These are phyloP conservation scores for Bufotes viridis DNA, from an alignment of 2,797 vertebrate species.

Conservation along the genomic window DNA sequence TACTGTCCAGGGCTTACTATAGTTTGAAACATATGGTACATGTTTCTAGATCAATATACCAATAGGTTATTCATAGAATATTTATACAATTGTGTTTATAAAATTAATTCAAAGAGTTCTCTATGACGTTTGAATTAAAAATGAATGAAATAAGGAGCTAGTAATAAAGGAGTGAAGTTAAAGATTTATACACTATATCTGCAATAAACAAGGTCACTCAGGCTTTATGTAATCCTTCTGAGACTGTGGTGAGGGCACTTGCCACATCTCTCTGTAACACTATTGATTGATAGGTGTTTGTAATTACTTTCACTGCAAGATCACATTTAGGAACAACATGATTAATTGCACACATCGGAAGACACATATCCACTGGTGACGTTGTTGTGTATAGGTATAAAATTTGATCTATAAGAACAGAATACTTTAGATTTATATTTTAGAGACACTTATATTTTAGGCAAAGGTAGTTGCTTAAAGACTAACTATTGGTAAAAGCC, in stretches of 20 bases:
- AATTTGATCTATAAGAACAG: not conserved
- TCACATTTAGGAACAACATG: constrained; percentile 33
- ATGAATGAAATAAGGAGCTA: constrained; percentile 2
- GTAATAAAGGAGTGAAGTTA: not conserved
- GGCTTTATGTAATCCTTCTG: constrained; percentile 13
- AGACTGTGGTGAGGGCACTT: constrained; percentile 22
- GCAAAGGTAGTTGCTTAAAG: too few relatives aligned
- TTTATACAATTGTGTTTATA: not conserved
- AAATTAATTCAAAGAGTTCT: not conserved
- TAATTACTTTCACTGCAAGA: constrained; percentile 41
- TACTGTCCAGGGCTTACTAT: too few relatives aligned
- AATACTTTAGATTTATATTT: not conserved
- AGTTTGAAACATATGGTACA: not conserved
- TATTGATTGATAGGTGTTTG: constrained; percentile 38
- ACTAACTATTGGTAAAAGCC: too few relatives aligned
- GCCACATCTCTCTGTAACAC: not conserved
- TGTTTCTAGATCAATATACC: not conserved
- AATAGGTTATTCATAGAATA: not conserved
- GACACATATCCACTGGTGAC: not conserved
- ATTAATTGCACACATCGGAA: not conserved
- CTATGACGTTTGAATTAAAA: not conserved
- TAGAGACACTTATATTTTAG: too few relatives aligned
- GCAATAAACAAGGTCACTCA: constrained; percentile 28
- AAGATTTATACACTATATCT: constrained; percentile 28
- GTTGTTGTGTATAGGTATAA: not conserved